Conservation (phyloP, 2,888 invertebrate genomes). For the Dasypogon diadema region DNA sequence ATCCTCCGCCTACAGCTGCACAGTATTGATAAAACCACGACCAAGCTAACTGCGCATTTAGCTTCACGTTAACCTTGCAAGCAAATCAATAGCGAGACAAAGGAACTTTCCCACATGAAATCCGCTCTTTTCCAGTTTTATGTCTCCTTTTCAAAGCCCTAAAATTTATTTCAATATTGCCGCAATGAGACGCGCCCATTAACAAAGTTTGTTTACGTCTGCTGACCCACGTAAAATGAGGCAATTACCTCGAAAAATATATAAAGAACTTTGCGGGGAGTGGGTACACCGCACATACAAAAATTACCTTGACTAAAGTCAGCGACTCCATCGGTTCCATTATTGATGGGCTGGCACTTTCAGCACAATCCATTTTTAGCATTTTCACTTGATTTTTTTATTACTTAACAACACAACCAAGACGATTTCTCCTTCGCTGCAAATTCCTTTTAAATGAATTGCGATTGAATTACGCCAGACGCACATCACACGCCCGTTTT, state of each 20-base stretch:
- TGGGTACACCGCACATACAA: too few species aligned
- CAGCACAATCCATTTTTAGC: slow-evolving; percentile 14
- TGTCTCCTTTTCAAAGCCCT: too few species aligned
- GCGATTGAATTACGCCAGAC: slow-evolving; percentile 13
- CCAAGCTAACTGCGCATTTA: background rate
- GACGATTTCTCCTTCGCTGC: background rate
- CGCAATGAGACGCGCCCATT: too few species aligned
- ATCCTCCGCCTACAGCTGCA: too few species aligned
- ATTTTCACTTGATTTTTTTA: slow-evolving; percentile 20
- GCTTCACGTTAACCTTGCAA: background rate
- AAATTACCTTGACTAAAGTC: slow-evolving; percentile 63
- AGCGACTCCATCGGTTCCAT: slow-evolving; percentile 64
- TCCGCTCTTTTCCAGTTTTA: too few species aligned
- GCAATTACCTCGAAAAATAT: too few species aligned
- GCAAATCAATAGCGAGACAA: background rate
- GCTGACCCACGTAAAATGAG: background rate
- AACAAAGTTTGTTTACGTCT: background rate
- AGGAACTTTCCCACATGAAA: background rate
- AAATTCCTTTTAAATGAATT: background rate
- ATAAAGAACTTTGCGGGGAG: background rate
- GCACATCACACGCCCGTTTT: slow-evolving; percentile 27
- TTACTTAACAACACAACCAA: background rate
- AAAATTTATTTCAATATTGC: too few species aligned
- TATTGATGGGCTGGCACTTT: slow-evolving; percentile 60
- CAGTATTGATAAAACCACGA: background rate